Conservation (phyloP, 2,113 vertebrate genomes). For the Xiphorhynchus elegans region DNA sequence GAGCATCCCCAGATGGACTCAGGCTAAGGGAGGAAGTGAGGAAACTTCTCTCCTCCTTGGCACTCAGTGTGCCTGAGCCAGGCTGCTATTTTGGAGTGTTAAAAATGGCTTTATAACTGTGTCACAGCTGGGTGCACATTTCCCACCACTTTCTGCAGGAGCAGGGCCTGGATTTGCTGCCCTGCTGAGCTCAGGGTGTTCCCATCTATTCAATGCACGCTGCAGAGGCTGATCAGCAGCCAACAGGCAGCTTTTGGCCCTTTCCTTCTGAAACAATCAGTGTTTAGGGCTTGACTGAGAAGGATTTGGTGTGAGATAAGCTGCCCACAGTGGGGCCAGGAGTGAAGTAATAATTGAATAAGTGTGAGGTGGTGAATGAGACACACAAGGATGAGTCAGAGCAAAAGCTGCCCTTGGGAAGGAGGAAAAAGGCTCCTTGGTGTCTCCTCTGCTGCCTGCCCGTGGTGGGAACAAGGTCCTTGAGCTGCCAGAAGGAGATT, state of each 20-base stretch:
- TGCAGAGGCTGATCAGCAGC: neutral
- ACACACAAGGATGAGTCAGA: neutral
- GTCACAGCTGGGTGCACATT: neutral
- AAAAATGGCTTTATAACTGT: neutral
- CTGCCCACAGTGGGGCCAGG: neutral
- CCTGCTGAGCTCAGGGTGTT: neutral
- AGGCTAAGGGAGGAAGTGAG: neutral
- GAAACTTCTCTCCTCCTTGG: neutral
- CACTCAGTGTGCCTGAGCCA: neutral
- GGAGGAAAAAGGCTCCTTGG: neutral
- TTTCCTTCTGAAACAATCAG: neutral
- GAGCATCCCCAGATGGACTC: neutral
- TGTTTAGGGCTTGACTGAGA: neutral
- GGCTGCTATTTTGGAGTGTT: neutral
- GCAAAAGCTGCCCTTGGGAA: neutral
- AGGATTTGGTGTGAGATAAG: neutral
- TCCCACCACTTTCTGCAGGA: neutral
- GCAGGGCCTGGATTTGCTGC: neutral
- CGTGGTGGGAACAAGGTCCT: rapidly evolving
- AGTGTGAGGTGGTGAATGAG: neutral
- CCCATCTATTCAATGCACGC: rapidly evolving
- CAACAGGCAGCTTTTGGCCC: neutral
- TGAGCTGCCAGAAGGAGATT: rapidly evolving
- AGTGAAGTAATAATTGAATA: neutral
- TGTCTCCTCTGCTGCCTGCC: neutral